These are phyloP conservation scores for Scaeva pyrastri DNA, from an alignment of 2,888 invertebrate genomes.

Conservation along the genomic window DNA sequence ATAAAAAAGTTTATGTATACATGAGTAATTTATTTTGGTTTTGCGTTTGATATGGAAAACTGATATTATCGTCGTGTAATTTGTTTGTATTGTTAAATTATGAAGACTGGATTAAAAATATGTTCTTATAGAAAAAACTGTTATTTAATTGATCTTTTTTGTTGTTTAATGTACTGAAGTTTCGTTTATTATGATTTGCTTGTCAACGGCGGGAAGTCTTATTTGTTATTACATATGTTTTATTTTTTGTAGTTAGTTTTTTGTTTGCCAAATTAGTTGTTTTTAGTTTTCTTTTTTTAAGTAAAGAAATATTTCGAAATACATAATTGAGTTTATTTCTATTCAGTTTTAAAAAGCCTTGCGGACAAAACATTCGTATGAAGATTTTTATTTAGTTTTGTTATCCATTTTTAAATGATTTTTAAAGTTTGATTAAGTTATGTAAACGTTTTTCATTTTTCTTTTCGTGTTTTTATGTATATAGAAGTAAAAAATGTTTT, in stretches of 20 bases:
- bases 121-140: slow-evolving; percentile 25
- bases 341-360: slow-evolving; percentile 48
- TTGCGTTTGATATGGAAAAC: slow-evolving; percentile 72
- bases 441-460: slow-evolving; percentile 59
- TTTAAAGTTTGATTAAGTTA: slow-evolving; percentile 63
- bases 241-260: slow-evolving; percentile 12
- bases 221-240: slow-evolving; percentile 55
- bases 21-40: slow-evolving; percentile 43
- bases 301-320: slow-evolving; percentile 43
- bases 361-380: slow-evolving; percentile 44
- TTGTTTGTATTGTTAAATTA: slow-evolving; percentile 29
- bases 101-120: slow-evolving; percentile 62
- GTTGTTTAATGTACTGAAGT: slow-evolving; percentile 65
- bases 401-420: slow-evolving; percentile 78
- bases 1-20: slow-evolving; percentile 49
- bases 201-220: slow-evolving; percentile 75
- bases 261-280: slow-evolving; percentile 45
- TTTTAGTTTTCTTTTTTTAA: slow-evolving; percentile 23
- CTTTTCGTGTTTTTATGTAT: slow-evolving; percentile 65
- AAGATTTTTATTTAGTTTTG: slow-evolving; percentile 35
- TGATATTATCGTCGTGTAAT: slow-evolving; percentile 68
- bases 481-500: slow-evolving; percentile 72
- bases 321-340: slow-evolving; percentile 43
- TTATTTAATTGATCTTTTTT: slow-evolving; percentile 22
- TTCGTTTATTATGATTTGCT: slow-evolving; percentile 70